Base-by-base conservation (phyloP, 2,797 vertebrate species). In the Typhlichthys subterraneus region DNA sequence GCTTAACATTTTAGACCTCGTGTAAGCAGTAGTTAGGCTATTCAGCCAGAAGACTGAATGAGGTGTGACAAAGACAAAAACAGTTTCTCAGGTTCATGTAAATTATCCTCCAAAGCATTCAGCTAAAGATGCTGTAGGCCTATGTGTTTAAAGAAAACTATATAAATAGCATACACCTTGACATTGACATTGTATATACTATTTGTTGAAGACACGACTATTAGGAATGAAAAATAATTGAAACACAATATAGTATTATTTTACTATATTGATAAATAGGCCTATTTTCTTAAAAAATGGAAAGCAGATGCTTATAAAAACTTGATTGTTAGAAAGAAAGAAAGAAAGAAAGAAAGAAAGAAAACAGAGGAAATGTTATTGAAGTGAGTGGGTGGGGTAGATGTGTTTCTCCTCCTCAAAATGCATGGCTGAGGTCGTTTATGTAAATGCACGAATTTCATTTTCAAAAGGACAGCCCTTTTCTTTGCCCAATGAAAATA, bases 401-500 rank as follows among this genome's bases (percentile, higher is more conserved):
- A 75, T 65, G 80, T 63, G 82, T 79, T 85, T 81, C 85, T 86
- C 88, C 84, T 88, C 85, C 83, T 86, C 65, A 77, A 76, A 85
- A 81, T 82, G 80, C 81, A 80, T 77, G 80, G 81, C 80, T 75
- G 84, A 86, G 78, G 76, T 81, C 79, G 70, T 92, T 91, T 93
- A 93, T 94, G 93, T 92, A 94, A 95, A 95, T 94, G 82, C 70
- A 56, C 78, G 87, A 80, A 88, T 93, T 91, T 82, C 83, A 90
- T 91, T 90, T 83, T 91, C 89, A 85, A 92, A 91, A 94, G 95
- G 95, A 93, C 85, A 86, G 93, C 89, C 95, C 94, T 91, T 92
- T 91, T 91, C 91, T 90, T 84, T 92, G 91, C 93, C 96, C 96
- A 98, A 98, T 98, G 91, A 97, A 95, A 95, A 92, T 75, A 85